A percentile compares a stretch with the other conserved stretches of the same genome.
Conservation (phyloP, 2,113 vertebrate genomes). For the Psophia crepitans region DNA sequence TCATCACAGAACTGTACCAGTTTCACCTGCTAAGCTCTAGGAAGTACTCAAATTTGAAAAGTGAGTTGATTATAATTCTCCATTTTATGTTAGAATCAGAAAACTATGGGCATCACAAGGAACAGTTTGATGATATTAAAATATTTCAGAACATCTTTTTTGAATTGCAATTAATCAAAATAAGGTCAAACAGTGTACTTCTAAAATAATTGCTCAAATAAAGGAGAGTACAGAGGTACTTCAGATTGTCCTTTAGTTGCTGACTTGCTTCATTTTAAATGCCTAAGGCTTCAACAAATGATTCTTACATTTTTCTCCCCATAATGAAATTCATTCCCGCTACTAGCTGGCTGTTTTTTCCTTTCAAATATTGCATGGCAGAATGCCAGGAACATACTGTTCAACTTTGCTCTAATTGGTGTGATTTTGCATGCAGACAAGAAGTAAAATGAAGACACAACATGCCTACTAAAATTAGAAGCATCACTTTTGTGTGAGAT, state of each 20-base stretch:
- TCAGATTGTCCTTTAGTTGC: neutral
- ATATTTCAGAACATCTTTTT: neutral
- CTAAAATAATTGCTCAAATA: neutral
- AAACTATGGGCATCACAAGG: neutral
- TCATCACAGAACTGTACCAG: neutral
- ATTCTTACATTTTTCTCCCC: conserved; percentile 11
- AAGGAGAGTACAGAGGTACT: neutral
- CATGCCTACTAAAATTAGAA: conserved; percentile 28
- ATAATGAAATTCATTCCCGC: neutral
- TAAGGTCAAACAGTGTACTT: neutral
- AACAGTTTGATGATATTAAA: neutral
- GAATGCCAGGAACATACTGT: conserved; percentile 16
- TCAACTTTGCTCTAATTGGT: conserved; percentile 48
- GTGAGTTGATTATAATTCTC: neutral
- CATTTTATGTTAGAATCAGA: neutral
- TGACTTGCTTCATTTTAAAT: conserved; percentile 14
- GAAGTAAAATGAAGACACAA: conserved; percentile 32
- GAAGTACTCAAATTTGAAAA: neutral
- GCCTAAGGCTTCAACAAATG: neutral
- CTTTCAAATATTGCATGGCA: neutral
- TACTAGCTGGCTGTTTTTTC: conserved; percentile 8
- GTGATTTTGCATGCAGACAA: conserved; percentile 30
- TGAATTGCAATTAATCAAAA: neutral
- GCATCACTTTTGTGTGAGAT: neutral
- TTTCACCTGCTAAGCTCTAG: neutral